Percentiles rank a stretch among this genome's conserved stretches.
Conservation (phyloP, 2,113 vertebrate species). For the Numida meleagris region DNA sequence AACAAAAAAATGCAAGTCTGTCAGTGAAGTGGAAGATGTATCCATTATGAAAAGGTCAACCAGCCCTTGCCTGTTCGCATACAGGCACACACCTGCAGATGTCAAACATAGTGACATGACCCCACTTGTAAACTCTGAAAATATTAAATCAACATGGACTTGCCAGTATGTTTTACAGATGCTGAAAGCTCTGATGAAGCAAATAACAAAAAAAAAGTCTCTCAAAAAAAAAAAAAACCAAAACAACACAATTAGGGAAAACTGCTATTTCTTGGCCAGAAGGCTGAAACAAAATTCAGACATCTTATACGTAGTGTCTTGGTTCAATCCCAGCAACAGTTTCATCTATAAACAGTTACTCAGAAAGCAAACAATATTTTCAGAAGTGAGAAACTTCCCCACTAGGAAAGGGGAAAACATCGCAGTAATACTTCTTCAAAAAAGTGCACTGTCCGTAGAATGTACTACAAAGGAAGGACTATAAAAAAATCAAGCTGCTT, state of each 20-base stretch:
- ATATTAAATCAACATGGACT: background rate
- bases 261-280: background rate
- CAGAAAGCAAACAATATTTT: background rate
- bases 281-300: background rate
- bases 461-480: background rate
- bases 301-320: background rate
- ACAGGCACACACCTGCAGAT: background rate
- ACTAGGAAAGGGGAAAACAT: background rate
- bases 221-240: too few relatives aligned
- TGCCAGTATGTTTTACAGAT: background rate
- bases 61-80: background rate
- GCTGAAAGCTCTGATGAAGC: background rate
- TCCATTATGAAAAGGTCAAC: background rate
- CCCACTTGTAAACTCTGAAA: background rate
- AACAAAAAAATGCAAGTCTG: background rate
- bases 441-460: background rate
- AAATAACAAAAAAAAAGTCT: background rate
- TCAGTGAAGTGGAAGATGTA: background rate
- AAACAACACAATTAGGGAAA: background rate
- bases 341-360: background rate
- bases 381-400: background rate
- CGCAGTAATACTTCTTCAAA: background rate
- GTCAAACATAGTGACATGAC: accelerated
- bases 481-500: background rate
- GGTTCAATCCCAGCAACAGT: background rate